Evolutionary conservation across 2,113 vertebrate genomes (phyloP), one percentile per base, ranked within the genome.

Genomic region (Piaya cayana): DNA sequence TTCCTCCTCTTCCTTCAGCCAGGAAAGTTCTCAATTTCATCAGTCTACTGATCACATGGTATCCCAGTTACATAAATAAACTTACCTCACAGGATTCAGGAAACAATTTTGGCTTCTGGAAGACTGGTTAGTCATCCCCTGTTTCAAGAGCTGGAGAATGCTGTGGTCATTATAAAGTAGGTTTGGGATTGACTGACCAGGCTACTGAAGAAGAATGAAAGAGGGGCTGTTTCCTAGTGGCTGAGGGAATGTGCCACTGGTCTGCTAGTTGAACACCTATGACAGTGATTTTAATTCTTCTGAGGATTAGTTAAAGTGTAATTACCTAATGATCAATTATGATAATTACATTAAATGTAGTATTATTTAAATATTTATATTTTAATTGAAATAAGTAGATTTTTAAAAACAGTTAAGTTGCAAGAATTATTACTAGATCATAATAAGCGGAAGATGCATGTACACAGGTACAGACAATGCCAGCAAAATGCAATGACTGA

Each of bases 381-480:
- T 82, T 49, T 39, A 49, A 65, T 56, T 71, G 5, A 69, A 53
- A 50, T 36, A 42, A 27, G 7, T 45, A 17, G 6, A 26, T 19
- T 64, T 62, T 4, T 29, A 42, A 29, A 52, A 43, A 4, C 5
- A 22, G 0, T 23, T 37, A 39, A 2, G 4, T 53, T 56, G 12
- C 4, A 70, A 55, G 3, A 62, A 58, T 43, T 45, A 19, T 27
- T 26, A 37, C 8, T 9, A 34, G 39, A 68, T 69, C 21, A 34
- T 8, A 42, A 5, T n/a, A 70, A 69, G 58, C 3, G 50, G 59
- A 76, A 92, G 9, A n/a, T 19, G 5, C 78, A n/a, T 14, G 3
- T 30, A 20, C 4, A 18, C 8, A 67, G 12, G 2, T 15, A 84
- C 8, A 2, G 2, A 29, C 36, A 67, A 2, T 22, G 67, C 0